phyloP scores from a whole-genome alignment of 35 echinoderm and acorn worm genomes.

The Lytechinus variegatus region DNA sequence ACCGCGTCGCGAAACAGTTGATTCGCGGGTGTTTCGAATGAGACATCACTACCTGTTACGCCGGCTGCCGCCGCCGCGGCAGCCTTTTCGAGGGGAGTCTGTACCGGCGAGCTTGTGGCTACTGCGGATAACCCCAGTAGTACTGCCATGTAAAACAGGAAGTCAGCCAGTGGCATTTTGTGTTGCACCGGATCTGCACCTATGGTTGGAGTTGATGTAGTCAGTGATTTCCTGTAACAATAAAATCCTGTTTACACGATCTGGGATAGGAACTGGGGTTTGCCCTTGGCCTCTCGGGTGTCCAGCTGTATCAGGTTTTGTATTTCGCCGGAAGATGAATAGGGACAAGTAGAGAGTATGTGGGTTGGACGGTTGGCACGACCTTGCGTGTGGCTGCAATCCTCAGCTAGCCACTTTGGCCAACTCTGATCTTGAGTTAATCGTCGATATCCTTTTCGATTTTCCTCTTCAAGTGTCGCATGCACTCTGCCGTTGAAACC shows the following conservation, averaged over 20 bases:
- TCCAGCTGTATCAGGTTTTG: background rate
- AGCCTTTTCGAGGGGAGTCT: conserved; percentile 33
- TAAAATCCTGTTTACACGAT: background rate
- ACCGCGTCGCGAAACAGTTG: conserved; percentile 61
- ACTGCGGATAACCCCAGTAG: conserved; percentile 44
- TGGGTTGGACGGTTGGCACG: background rate
- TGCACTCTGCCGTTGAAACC: conserved; percentile 41
- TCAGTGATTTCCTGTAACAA: background rate
- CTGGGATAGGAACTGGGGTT: background rate
- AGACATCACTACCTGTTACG: background rate
- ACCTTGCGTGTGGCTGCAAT: background rate
- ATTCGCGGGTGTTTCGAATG: conserved; percentile 29
- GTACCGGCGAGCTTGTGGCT: conserved; percentile 8
- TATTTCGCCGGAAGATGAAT: background rate
- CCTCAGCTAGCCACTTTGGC: background rate
- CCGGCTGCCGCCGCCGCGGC: too few relatives aligned
- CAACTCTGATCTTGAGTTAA: conserved; percentile 33
- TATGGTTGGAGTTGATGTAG: background rate
- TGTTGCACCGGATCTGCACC: background rate
- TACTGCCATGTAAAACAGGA: conserved; percentile 38
- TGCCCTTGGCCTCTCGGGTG: background rate
- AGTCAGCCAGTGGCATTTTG: conserved; percentile 47
- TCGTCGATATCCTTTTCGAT: conserved; percentile 42
- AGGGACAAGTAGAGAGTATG: background rate
- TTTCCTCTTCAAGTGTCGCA: conserved; percentile 22